Percentiles rank a stretch among this genome's conserved stretches.
phyloP scores from a whole-genome alignment of 1,140 invertebrate species.

The Sarcophaga peregrina region DNA sequence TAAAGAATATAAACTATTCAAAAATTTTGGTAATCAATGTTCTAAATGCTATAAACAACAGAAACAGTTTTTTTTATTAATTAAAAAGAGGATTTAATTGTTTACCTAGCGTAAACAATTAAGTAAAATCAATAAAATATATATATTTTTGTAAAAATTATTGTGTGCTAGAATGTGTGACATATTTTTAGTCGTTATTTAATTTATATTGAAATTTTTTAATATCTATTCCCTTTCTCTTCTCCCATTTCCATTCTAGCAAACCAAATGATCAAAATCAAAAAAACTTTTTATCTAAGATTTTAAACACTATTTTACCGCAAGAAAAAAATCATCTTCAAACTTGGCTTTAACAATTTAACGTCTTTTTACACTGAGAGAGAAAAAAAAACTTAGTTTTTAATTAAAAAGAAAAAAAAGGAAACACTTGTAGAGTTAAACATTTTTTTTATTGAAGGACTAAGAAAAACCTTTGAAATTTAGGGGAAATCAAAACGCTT shows the following conservation, averaged over 20 bases:
- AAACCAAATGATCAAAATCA: background rate
- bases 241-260: background rate
- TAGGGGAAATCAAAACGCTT: constrained; percentile 40
- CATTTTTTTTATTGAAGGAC: constrained; percentile 2
- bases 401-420: background rate
- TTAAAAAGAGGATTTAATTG: too few species aligned
- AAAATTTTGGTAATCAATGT: too few species aligned
- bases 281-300: too few species aligned
- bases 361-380: background rate
- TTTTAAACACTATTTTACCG: background rate
- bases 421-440: constrained; percentile 11
- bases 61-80: too few species aligned
- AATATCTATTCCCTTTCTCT: background rate
- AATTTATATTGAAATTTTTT: background rate
- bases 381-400: constrained; percentile 14
- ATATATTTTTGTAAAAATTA: too few species aligned
- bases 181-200: constrained; percentile 5
- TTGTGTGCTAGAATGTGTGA: background rate
- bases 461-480: constrained; percentile 7
- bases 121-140: too few species aligned
- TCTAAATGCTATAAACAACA: too few species aligned
- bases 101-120: too few species aligned
- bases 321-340: background rate
- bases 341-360: constrained; percentile 13
- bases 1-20: too few species aligned